phyloP scores from a whole-genome alignment of 2,797 vertebrate genomes.

The Melanotaenia trifasciata region DNA sequence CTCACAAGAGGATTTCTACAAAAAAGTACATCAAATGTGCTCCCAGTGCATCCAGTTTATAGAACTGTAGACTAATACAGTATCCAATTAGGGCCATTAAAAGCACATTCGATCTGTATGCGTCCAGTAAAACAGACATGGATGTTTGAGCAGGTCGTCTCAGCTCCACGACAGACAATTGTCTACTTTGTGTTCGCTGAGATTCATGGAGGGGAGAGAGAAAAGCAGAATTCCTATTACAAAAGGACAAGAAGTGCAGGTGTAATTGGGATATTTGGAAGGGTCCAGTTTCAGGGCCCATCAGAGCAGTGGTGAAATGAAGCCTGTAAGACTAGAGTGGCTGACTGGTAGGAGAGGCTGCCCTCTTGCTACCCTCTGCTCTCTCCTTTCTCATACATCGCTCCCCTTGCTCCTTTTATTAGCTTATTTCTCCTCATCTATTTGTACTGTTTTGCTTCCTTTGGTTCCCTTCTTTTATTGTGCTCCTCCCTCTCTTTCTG shows the following conservation, averaged over 20 bases:
- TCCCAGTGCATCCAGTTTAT: slow-evolving; percentile 45
- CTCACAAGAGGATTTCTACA: background rate
- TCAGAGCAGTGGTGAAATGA: slow-evolving; percentile 87
- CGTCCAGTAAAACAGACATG: slow-evolving; percentile 79
- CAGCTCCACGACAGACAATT: slow-evolving; percentile 77
- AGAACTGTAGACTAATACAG: slow-evolving; percentile 59
- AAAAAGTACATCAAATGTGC: slow-evolving; percentile 26
- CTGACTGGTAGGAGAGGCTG: slow-evolving; percentile 68
- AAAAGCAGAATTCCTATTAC: slow-evolving; percentile 82
- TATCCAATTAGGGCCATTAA: slow-evolving; percentile 74
- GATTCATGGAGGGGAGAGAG: slow-evolving; percentile 34
- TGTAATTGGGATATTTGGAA: slow-evolving; percentile 96
- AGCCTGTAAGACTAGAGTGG: slow-evolving; percentile 89
- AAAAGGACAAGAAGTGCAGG: slow-evolving; percentile 92
- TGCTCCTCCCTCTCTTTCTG: slow-evolving; percentile 8
- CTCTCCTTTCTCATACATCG: background rate
- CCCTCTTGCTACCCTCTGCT: slow-evolving; percentile 73
- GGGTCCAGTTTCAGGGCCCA: slow-evolving; percentile 89
- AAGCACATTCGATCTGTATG: slow-evolving; percentile 66
- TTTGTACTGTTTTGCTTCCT: background rate
- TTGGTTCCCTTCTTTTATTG: background rate
- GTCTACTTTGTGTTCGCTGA: slow-evolving; percentile 83
- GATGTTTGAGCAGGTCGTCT: slow-evolving; percentile 76
- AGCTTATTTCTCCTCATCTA: background rate
- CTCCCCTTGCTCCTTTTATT: background rate